Evolutionary conservation across 2,888 invertebrate species (phyloP), one percentile per base, ranked within the genome.

Genomic region (Galeruca laticollis): DNA sequence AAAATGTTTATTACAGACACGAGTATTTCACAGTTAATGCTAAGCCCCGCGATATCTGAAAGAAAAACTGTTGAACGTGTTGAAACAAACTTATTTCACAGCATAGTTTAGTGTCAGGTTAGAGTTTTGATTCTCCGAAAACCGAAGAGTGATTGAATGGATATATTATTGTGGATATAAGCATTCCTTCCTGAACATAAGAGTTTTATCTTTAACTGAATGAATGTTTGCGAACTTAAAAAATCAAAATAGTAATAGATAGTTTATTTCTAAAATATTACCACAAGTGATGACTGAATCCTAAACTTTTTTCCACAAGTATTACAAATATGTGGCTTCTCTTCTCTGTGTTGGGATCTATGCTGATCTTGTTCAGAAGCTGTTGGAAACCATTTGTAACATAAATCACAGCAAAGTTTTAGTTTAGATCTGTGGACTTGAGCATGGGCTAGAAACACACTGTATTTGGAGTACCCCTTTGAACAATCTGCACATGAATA

Each of bases 401-500:
- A 89, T 63, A 88, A 85, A 73, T 89, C 88, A 78, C 85, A 86
- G 74, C 83, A 83, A 72, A 82, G 91, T 86, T 89, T 89, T 33
- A 91, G 83, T 76, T 87, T 87, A 68, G 88, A 88, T 73, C 89
- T 87, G 81, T 92, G 92, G 57, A 88, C 87, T 67, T 71, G 77
- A 26, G 91, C 89, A 82, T 92, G 92, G 64, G 88, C 88, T 8
- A 92, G 81, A 80, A 92, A 92, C 4, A 88, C 87, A 70, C 87
- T 86, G 82, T 91, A 91, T 78, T 89, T 89, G 52, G 88, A 88
- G 74, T 88, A 88, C 13, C 89, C 87, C 76, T 89, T 89, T 54
- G 90, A 89, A 80, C 92, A 92, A 77, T 92, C 90, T 20, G 89
- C 88, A 80, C 92, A 93, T 78, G 88, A 87, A 77, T 90, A 92